These are phyloP conservation scores for Microtus richardsoni DNA, from an alignment of 2,113 vertebrate genomes.

Conservation along the genomic window DNA sequence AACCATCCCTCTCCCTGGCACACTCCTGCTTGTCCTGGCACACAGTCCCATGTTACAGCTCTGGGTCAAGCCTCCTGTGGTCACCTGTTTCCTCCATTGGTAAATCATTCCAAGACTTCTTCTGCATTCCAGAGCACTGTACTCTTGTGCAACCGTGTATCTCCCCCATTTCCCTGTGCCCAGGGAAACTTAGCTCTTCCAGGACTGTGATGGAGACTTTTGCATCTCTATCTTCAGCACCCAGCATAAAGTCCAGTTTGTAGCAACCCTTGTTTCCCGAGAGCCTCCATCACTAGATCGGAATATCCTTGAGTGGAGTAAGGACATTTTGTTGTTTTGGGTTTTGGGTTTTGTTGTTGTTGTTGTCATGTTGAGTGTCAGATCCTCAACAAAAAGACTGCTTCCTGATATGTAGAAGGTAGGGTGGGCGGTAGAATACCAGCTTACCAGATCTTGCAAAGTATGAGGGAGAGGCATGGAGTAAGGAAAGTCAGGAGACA, in stretches of 20 bases:
- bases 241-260: background rate
- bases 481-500: background rate
- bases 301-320: background rate
- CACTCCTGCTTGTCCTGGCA: background rate
- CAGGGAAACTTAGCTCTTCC: background rate
- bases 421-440: background rate
- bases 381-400: background rate
- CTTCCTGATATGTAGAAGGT: background rate
- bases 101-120: constrained; percentile 5
- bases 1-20: background rate
- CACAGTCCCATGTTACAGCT: background rate
- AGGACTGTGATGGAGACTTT: background rate
- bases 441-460: background rate
- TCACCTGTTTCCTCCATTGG: background rate
- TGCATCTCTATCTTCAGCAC: background rate
- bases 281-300: background rate
- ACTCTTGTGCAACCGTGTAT: background rate
- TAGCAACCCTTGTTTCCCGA: background rate
- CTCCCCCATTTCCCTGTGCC: too few relatives aligned
- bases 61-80: background rate
- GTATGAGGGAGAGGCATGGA: background rate
- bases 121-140: background rate
- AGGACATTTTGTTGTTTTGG: too few relatives aligned
- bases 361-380: background rate
- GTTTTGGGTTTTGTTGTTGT: background rate